Base-by-base conservation (phyloP, 2,797 vertebrate genomes). In the Melanotaenia trifasciata region DNA sequence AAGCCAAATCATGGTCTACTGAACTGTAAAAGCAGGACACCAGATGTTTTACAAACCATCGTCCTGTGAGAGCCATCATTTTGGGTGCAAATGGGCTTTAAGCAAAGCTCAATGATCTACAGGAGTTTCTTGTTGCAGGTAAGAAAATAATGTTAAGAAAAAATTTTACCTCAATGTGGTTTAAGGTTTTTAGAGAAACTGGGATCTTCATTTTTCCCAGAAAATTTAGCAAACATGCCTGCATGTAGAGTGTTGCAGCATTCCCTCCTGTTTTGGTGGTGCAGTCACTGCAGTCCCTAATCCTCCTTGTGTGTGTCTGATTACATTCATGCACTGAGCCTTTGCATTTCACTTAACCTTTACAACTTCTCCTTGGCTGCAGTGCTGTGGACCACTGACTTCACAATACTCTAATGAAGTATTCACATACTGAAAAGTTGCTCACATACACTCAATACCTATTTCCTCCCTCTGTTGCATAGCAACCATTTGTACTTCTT, bases 381-480 rank as follows among this genome's bases (percentile, higher is more conserved):
- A 50, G 56, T 32, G 4, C 66, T 26, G 57, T 68, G 66, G 57
- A 50, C 66, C 43, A 68, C 56, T 68, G 43, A 59, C 57, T 68
- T 30, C 56, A 59, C 56, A 57, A 35, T 11, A 26, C 35, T 68
- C 56, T 58, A 5, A 35, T 16, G n/a, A 24, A 59, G n/a, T 20
- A 20, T 30, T 59, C 43, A 50, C 30, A 33, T 16, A 61, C 8
- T 32, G 56, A 35, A 50, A 36, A 22, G 43, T 32, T 59, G 22
- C 16, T 68, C 66, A 68, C n/a, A 20, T 50, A 10, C 30, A 24
- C 59, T 61, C n/a, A 36, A 47, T 8, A 30, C 38, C 18, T 11
- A 32, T 60, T 4, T 59, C 22, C n/a, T n/a, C 35, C 32, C 4
- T 35, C 26, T 69, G 32, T 51, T 51, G 67, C 57, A 60, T 60